Conservation (phyloP, 1,140 invertebrate species). For the Ips nitidus region DNA sequence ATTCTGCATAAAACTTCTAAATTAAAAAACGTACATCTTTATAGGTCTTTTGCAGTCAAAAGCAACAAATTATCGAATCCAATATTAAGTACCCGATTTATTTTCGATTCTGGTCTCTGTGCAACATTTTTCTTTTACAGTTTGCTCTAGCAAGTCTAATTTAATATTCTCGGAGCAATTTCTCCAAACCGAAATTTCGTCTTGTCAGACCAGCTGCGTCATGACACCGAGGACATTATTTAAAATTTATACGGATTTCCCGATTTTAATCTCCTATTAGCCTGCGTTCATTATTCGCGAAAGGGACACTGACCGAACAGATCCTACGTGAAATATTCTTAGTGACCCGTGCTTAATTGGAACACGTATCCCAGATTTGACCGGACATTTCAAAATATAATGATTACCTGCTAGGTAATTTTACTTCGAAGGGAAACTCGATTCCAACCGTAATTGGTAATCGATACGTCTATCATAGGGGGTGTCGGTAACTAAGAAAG, state of each 20-base stretch:
- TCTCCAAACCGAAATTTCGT: constrained; percentile 18
- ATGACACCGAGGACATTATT: constrained; percentile 24
- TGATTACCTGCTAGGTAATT: too few species aligned
- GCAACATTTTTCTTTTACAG: constrained; percentile 11
- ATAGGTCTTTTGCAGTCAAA: background rate
- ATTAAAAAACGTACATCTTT: too few species aligned
- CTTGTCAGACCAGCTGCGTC: constrained; percentile 23
- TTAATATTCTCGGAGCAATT: constrained; percentile 17
- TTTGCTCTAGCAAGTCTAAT: constrained; percentile 5
- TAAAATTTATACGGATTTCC: constrained; percentile 24
- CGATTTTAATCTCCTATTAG: constrained; percentile 14
- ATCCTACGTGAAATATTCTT: too few species aligned
- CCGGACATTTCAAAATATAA: too few species aligned
- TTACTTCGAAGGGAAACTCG: too few species aligned
- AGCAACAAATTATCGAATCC: background rate
- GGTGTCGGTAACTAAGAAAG: too few species aligned
- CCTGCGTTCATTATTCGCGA: constrained; percentile 6
- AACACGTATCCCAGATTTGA: too few species aligned
- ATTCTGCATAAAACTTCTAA: too few species aligned
- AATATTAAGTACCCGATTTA: constrained; percentile 3
- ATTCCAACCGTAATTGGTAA: too few species aligned
- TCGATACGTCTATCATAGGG: too few species aligned
- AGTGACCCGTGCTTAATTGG: too few species aligned
- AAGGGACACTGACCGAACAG: constrained; percentile 2
- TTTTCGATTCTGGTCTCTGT: constrained; percentile 4